Percentiles rank a stretch among this genome's conserved stretches.
Evolutionary conservation across 2,888 invertebrate genomes (phyloP).

Genomic region (Trachelus iudaicus): DNA sequence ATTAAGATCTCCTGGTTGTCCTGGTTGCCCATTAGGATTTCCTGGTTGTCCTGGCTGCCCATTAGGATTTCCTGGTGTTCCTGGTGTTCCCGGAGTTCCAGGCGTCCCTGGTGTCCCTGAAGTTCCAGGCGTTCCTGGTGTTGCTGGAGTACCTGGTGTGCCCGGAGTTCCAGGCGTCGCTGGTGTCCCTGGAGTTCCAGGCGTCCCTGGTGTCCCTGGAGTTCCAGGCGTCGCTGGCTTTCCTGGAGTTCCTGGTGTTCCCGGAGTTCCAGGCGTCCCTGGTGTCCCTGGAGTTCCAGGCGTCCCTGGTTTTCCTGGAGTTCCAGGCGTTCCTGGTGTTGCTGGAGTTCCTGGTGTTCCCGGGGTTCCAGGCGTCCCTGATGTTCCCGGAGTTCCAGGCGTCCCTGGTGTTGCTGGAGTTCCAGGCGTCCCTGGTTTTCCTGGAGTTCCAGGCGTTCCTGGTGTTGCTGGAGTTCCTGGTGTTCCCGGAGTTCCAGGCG

Average conservation of each 20-base stretch:
- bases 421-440: constrained; percentile 29
- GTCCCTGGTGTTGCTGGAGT: constrained; percentile 24
- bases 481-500: constrained; percentile 31
- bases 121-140: constrained; percentile 12
- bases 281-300: constrained; percentile 26
- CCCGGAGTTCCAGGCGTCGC: constrained; percentile 11
- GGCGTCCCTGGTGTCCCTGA: constrained; percentile 13
- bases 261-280: constrained; percentile 18
- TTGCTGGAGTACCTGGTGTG: constrained; percentile 9
- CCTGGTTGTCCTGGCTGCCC: no score
- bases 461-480: constrained; percentile 35
- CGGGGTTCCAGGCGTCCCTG: constrained; percentile 24
- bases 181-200: constrained; percentile 19
- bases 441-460: constrained; percentile 31
- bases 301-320: constrained; percentile 25
- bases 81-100: constrained; percentile 10
- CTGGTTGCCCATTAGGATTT: no score
- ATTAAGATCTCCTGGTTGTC: no score
- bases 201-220: constrained; percentile 25
- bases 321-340: constrained; percentile 23
- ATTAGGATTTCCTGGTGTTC: constrained; percentile 2
- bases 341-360: constrained; percentile 28
- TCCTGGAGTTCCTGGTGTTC: constrained; percentile 8
- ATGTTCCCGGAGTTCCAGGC: constrained; percentile 27
- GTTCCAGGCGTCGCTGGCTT: constrained; percentile 24